Evolutionary conservation across 1,140 invertebrate genomes (phyloP).

Genomic region (Sinonovacula constricta): DNA sequence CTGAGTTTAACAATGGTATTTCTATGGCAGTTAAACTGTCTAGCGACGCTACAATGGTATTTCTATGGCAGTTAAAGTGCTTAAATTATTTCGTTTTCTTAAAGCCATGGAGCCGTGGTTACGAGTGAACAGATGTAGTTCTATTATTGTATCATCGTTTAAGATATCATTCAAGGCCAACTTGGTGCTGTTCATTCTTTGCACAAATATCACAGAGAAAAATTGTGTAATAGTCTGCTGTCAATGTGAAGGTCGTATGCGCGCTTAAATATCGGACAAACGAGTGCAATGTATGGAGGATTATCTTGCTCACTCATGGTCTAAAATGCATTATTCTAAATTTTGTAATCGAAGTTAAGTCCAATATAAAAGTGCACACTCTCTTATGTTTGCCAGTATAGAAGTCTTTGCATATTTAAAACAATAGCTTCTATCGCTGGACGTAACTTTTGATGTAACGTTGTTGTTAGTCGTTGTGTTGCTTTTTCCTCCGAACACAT

Average conservation of each 20-base stretch:
- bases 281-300: neutral
- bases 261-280: neutral
- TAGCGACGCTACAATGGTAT: neutral
- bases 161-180: neutral
- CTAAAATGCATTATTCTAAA: neutral
- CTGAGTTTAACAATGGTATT: too few relatives aligned
- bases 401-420: too few relatives aligned
- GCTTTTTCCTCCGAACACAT: too few relatives aligned
- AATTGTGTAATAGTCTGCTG: neutral
- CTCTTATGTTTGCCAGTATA: neutral
- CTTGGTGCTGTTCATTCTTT: neutral
- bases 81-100: neutral
- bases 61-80: neutral
- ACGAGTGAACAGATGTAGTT: neutral
- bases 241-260: neutral
- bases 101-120: neutral
- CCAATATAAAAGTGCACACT: neutral
- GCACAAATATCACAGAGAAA: neutral
- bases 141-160: neutral
- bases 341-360: neutral
- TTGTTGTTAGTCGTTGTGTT: too few relatives aligned
- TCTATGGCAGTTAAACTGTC: neutral
- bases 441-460: too few relatives aligned
- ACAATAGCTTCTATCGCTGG: too few relatives aligned
- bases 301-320: neutral